These are phyloP conservation scores for Gymnobelideus leadbeateri DNA, from an alignment of 2,113 vertebrate genomes.

Conservation along the genomic window DNA sequence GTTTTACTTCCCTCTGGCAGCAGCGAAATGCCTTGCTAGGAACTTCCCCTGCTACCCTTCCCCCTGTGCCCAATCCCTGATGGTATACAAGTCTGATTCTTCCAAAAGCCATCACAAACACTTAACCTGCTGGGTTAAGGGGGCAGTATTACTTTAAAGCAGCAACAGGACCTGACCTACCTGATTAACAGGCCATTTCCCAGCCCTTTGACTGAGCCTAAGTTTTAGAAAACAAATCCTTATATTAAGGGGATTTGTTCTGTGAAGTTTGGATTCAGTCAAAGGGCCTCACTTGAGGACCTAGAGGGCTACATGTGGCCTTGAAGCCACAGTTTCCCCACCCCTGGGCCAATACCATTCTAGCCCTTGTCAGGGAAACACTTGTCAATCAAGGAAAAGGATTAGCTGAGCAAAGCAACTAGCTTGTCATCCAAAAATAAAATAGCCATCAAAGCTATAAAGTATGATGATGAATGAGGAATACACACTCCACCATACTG, in stretches of 20 bases:
- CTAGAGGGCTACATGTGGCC: no score
- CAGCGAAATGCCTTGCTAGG: constrained; percentile 17
- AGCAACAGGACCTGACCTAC: not conserved
- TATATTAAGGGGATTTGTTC: no score
- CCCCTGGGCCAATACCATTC: not conserved
- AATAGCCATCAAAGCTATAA: constrained; percentile 51
- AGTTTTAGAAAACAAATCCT: no score
- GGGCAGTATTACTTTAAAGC: not conserved
- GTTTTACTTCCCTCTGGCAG: not conserved
- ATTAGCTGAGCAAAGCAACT: constrained; percentile 64
- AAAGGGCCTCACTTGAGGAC: no score
- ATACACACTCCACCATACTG: constrained; percentile 44
- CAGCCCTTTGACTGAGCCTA: no score
- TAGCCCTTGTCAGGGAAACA: constrained; percentile 44
- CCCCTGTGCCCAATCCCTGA: not conserved
- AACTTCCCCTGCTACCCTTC: not conserved
- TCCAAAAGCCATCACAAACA: not conserved
- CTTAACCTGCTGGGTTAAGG: not conserved
- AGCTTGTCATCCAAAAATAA: constrained; percentile 60
- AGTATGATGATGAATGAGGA: constrained; percentile 45
- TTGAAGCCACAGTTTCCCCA: no score
- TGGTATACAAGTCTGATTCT: not conserved
- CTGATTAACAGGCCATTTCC: not conserved
- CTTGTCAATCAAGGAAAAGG: constrained; percentile 25
- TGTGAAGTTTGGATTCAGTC: no score